A percentile compares a stretch with the other conserved stretches of the same genome.
phyloP scores from a whole-genome alignment of 2,888 invertebrate genomes.

The Deroplatys truncata region DNA sequence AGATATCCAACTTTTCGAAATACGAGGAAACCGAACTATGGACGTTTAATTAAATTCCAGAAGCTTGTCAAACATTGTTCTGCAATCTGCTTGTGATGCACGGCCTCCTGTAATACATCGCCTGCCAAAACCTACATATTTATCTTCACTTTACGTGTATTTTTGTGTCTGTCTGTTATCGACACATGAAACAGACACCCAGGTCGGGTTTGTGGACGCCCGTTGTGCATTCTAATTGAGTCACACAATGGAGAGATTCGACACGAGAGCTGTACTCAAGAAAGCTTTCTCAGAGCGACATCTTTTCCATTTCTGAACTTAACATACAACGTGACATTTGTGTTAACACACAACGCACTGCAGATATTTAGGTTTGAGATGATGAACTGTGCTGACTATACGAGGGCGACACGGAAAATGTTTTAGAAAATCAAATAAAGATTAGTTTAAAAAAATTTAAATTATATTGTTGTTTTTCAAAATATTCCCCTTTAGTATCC shows the following conservation, averaged over 20 bases:
- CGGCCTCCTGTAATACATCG: too few species aligned
- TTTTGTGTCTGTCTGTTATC: background rate
- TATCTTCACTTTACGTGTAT: background rate
- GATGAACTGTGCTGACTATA: too few species aligned
- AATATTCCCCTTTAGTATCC: too few species aligned
- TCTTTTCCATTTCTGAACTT: background rate
- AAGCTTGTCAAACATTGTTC: background rate
- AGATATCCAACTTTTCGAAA: too few species aligned
- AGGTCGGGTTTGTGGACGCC: background rate
- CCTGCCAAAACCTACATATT: background rate
- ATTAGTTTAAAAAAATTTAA: too few species aligned
- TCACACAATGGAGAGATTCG: background rate
- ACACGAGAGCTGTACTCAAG: background rate
- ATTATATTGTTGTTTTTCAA: too few species aligned
- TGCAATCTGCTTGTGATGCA: background rate
- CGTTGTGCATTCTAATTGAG: background rate
- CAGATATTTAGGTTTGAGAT: too few species aligned
- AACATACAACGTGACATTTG: background rate
- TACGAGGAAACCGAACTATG: background rate
- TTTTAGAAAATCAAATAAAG: too few species aligned
- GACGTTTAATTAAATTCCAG: background rate
- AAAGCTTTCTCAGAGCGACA: background rate
- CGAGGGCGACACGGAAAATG: too few species aligned
- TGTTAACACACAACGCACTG: background rate
- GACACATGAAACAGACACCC: background rate